Evolutionary conservation across 2,113 vertebrate genomes (phyloP), one percentile per base, ranked within the genome.

Genomic region (Mohoua ochrocephala): DNA sequence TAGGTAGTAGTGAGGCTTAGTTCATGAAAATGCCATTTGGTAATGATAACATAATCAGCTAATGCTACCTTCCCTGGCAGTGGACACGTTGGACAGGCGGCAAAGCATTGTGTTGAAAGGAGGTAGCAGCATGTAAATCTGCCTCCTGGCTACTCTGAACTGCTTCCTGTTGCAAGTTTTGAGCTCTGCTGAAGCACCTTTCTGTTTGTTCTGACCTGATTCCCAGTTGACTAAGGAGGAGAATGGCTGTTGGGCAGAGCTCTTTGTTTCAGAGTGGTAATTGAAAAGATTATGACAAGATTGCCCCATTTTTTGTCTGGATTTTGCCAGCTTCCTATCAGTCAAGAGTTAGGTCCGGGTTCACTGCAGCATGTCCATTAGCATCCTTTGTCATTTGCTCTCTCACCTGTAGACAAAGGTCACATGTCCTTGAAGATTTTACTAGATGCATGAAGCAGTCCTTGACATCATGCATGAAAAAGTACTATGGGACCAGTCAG

Each of bases 51-150:
- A 3, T 41, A 68, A 59, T 22, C 22, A 31, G 61, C 35, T 80
- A 33, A 53, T 18, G 31, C 27, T 63, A 1, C 37, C 11, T 71
- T 71, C 19, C 24, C 39, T 79, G 52, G 39, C 22, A 53, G 11
- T 41, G 76, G 59, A 23, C 1, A 0, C 0, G 0, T 15, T 39
- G 41, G 41, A 67, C 61, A 53, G 61, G 41, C 70, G 28, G 31
- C 52, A 64, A 50, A 91, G 33, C 52, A 12, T 11, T 1, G 0
- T 64, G 33, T 28, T 41, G 44, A 45, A 64, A 91, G 61, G 54
- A 61, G 22, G 31, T 2, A 45, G 50, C 28, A 68, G 17, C 28
- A 2, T 11, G 24, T 54, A 37, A 80, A 54, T 24, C 31, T 87
- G 39, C 17, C 28, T 84, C 24, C 15, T 59, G 10, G 39, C 35